These are phyloP conservation scores for Melinopterus prodromus DNA, from an alignment of 2,888 invertebrate species.

Conservation along the genomic window DNA sequence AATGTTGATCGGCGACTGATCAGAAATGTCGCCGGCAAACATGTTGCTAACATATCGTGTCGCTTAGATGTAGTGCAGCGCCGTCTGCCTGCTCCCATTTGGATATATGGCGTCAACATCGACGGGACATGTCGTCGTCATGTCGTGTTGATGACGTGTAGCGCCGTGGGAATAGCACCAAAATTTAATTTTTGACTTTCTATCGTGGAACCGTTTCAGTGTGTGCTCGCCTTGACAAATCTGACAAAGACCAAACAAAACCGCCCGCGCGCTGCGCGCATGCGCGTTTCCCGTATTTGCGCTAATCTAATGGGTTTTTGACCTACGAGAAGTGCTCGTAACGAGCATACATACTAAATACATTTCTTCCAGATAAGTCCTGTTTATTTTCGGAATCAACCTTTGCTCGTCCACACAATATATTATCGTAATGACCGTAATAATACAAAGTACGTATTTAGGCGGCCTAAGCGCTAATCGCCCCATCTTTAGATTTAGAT, in stretches of 20 bases:
- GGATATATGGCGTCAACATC: too few relatives aligned
- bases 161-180: too few relatives aligned
- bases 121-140: too few relatives aligned
- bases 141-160: too few relatives aligned
- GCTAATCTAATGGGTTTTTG: not conserved
- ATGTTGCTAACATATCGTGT: too few relatives aligned
- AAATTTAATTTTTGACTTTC: too few relatives aligned
- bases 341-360: not conserved
- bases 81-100: too few relatives aligned
- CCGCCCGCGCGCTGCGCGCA: not conserved
- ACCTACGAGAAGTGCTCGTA: not conserved
- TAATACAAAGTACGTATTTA: constrained; percentile 5
- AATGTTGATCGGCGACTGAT: too few relatives aligned
- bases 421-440: not conserved
- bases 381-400: constrained; percentile 19
- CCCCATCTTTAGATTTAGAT: not conserved
- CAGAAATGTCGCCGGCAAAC: too few relatives aligned
- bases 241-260: not conserved
- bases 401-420: not conserved
- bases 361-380: not conserved
- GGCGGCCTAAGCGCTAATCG: not conserved
- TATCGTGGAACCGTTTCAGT: not conserved
- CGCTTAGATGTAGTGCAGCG: too few relatives aligned
- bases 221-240: not conserved
- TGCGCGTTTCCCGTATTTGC: not conserved